These are phyloP conservation scores for Hyla sarda DNA, from an alignment of 2,113 vertebrate genomes.

Conservation along the genomic window DNA sequence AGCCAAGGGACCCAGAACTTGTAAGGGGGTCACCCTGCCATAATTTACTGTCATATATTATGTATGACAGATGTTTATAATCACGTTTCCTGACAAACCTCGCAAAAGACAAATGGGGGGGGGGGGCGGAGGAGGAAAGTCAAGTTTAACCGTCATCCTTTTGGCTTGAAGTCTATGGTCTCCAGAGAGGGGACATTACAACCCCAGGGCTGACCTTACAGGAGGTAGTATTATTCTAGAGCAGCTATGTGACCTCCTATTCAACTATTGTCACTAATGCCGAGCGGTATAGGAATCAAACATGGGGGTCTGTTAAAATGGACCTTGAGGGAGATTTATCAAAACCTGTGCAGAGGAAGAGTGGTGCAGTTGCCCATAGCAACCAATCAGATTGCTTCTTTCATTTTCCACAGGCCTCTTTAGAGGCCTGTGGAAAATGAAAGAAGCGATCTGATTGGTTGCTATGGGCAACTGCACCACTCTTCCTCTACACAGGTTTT, in stretches of 20 bases:
- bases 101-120: constrained; percentile 16
- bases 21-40: not conserved
- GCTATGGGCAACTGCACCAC: too few relatives aligned
- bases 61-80: constrained; percentile 38
- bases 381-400: too few relatives aligned
- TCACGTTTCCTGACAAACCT: constrained; percentile 29
- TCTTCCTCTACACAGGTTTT: too few relatives aligned
- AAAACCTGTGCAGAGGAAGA: too few relatives aligned
- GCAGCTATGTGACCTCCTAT: not conserved
- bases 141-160: constrained; percentile 11
- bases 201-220: not conserved
- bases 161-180: not conserved
- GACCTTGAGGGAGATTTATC: not conserved
- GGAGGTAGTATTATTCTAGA: constrained; percentile 33
- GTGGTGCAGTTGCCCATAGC: too few relatives aligned
- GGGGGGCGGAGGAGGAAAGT: not conserved
- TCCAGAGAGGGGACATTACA: constrained; percentile 11
- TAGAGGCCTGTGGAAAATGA: too few relatives aligned
- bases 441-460: too few relatives aligned
- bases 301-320: not conserved
- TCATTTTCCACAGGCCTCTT: too few relatives aligned
- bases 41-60: constrained; percentile 1
- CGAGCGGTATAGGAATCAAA: not conserved
- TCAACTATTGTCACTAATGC: constrained; percentile 14
- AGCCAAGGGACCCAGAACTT: not conserved